Evolutionary conservation across 2,113 vertebrate genomes (phyloP).

Genomic region (Corythornis madagascariensis): DNA sequence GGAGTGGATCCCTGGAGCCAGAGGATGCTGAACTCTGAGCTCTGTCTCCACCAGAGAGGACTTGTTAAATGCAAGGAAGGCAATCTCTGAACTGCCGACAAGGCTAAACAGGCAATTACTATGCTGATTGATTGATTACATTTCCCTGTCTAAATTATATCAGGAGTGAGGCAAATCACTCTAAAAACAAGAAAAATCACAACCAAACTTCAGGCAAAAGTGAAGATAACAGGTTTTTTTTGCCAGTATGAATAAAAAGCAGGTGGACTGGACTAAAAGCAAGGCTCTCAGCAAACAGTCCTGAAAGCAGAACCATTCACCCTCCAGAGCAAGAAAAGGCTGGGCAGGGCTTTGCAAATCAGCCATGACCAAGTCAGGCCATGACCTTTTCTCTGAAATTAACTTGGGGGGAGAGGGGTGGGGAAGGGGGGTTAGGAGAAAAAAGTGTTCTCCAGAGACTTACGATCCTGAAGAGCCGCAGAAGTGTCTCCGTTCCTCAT

Average conservation of each 20-base stretch:
- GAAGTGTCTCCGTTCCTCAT: accelerated
- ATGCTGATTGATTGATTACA: conserved; percentile 63
- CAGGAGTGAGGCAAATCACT: conserved; percentile 10
- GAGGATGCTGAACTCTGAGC: not conserved
- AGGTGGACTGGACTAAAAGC: not conserved
- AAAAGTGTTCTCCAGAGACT: not conserved
- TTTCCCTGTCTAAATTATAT: conserved; percentile 31
- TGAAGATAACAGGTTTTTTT: not conserved
- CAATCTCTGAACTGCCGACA: conserved; percentile 21
- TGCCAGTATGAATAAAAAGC: not conserved
- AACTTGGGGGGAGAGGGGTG: not conserved
- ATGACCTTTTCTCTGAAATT: not conserved
- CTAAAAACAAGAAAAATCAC: conserved; percentile 12
- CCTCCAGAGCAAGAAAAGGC: not conserved
- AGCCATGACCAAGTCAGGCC: not conserved
- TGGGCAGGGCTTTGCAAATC: not conserved
- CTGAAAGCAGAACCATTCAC: not conserved
- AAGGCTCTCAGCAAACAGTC: not conserved
- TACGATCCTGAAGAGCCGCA: not conserved
- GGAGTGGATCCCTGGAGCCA: not conserved
- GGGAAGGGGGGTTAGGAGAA: not conserved
- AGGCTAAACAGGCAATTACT: conserved; percentile 56
- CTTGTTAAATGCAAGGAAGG: conserved; percentile 7
- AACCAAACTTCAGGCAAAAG: not conserved
- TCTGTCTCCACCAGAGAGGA: not conserved